phyloP scores from a whole-genome alignment of 2,113 vertebrate species.

The Heterotilapia buettikoferi region DNA sequence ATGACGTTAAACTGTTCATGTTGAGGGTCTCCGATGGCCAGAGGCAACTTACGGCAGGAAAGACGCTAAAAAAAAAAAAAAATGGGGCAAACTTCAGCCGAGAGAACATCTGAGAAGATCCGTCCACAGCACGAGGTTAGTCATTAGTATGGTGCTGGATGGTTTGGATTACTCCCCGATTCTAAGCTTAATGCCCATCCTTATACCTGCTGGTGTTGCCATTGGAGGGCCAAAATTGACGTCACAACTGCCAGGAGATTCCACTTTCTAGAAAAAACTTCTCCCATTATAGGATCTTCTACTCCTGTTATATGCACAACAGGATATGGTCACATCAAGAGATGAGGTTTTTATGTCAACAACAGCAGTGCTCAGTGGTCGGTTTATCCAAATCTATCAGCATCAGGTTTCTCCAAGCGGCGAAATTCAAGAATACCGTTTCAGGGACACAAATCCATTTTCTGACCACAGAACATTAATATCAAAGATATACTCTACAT shows the following conservation, averaged over 20 bases:
- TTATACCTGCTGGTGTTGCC: too few relatives aligned
- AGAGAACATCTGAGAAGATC: not conserved
- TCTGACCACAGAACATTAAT: not conserved
- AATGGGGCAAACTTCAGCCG: fast-evolving
- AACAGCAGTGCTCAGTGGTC: not conserved
- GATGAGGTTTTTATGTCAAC: not conserved
- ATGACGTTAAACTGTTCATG: not conserved
- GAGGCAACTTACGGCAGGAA: not conserved
- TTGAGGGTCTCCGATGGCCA: not conserved
- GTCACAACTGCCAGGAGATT: too few relatives aligned
- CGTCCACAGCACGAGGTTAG: not conserved
- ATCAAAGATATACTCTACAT: not conserved
- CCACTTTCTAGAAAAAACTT: too few relatives aligned
- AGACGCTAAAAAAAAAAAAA: not conserved
- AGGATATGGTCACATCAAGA: not conserved
- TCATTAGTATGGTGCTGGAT: not conserved
- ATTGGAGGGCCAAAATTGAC: too few relatives aligned
- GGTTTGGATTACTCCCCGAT: not conserved
- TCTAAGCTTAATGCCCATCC: not conserved
- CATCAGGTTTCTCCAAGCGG: not conserved
- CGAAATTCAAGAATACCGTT: not conserved
- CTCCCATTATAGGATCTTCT: too few relatives aligned
- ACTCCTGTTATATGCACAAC: not conserved
- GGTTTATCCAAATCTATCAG: not conserved
- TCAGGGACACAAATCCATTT: fast-evolving